These are phyloP conservation scores for Psittacula echo DNA, from an alignment of 2,797 vertebrate species.

Conservation along the genomic window DNA sequence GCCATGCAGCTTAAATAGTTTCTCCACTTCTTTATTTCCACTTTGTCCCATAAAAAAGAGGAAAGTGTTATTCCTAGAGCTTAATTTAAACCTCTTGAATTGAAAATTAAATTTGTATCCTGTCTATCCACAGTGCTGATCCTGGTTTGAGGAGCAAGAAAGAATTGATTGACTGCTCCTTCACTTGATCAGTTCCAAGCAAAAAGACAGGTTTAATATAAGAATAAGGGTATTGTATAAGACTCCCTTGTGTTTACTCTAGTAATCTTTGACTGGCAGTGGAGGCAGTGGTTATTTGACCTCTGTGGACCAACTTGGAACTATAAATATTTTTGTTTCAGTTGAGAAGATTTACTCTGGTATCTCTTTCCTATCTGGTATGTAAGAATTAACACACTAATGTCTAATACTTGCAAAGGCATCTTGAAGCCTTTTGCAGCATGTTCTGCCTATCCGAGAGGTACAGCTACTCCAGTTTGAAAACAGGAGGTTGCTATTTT, in stretches of 20 bases:
- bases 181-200: neutral
- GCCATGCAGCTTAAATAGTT: neutral
- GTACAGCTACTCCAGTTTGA: neutral
- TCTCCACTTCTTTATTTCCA: neutral
- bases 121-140: neutral
- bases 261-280: neutral
- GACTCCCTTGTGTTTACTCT: neutral
- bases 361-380: neutral
- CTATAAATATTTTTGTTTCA: neutral
- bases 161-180: neutral
- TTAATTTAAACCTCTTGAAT: neutral
- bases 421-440: neutral
- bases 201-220: neutral
- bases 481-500: constrained; percentile 8
- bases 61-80: neutral
- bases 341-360: neutral
- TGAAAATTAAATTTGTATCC: neutral
- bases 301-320: neutral
- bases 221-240: neutral
- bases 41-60: neutral
- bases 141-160: neutral
- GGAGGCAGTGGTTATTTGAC: neutral
- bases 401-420: neutral
- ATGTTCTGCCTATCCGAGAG: neutral
- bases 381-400: neutral